A percentile compares a stretch with the other conserved stretches of the same genome.
Evolutionary conservation across 2,113 vertebrate genomes (phyloP).

Genomic region (Ceuthmochares aereus): DNA sequence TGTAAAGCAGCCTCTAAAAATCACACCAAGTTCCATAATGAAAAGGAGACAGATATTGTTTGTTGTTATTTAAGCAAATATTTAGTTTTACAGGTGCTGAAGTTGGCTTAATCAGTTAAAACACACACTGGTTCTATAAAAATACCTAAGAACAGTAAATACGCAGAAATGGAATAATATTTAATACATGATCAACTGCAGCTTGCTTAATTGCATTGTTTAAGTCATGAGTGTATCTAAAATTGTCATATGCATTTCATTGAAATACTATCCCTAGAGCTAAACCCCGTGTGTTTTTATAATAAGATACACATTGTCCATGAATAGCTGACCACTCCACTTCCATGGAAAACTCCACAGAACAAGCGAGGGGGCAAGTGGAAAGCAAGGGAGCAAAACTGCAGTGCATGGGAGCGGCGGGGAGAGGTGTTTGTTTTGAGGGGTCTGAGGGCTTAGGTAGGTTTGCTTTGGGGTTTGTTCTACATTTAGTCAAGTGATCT

Average conservation of each 20-base stretch:
- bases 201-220: slow-evolving; percentile 28
- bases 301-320: background rate
- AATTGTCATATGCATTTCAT: slow-evolving; percentile 49
- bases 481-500: background rate
- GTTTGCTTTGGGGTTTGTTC: background rate
- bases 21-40: background rate
- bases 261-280: slow-evolving; percentile 36
- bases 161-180: background rate
- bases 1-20: background rate
- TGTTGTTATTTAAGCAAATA: background rate
- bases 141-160: background rate
- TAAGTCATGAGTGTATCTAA: slow-evolving; percentile 15
- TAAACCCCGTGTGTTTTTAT: slow-evolving; percentile 20
- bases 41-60: background rate
- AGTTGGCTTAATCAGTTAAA: background rate
- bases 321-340: background rate
- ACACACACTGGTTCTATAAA: background rate
- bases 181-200: slow-evolving; percentile 25
- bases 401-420: rapidly evolving
- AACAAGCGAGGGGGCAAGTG: background rate
- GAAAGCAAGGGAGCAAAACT: background rate
- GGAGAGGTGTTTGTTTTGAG: background rate
- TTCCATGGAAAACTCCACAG: background rate
- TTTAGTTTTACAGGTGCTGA: background rate
- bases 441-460: background rate